A percentile compares a stretch with the other conserved stretches of the same genome.
These are phyloP conservation scores for Neoscelio sp. DNA, from an alignment of 2,888 invertebrate species.

Conservation along the genomic window DNA sequence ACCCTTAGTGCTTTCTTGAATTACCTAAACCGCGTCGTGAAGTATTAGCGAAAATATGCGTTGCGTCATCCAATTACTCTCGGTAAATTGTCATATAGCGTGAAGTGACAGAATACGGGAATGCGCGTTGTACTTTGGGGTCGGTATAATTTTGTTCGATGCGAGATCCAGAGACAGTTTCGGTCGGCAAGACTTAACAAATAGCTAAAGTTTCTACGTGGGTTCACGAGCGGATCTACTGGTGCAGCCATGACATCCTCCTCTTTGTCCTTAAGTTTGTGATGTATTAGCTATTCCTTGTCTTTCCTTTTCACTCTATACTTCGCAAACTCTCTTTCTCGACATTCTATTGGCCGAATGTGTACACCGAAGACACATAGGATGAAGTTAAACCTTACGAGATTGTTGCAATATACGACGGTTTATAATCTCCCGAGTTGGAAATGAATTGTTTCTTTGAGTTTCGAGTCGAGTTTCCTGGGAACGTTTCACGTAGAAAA, in stretches of 20 bases:
- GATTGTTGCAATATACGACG: constrained; percentile 49
- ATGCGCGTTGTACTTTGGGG: constrained; percentile 60
- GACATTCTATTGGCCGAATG: constrained; percentile 48
- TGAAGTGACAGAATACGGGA: constrained; percentile 63
- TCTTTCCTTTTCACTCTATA: constrained; percentile 64
- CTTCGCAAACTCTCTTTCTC: constrained; percentile 64
- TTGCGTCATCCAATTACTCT: constrained; percentile 64
- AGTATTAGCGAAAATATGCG: constrained; percentile 64
- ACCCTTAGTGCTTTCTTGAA: constrained; percentile 55
- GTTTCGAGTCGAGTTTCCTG: background rate
- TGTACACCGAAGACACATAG: constrained; percentile 50
- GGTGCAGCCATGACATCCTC: constrained; percentile 80
- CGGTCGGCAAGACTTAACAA: constrained; percentile 82
- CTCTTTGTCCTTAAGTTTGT: constrained; percentile 83
- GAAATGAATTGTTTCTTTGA: constrained; percentile 8
- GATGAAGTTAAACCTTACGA: constrained; percentile 53
- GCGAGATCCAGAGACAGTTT: constrained; percentile 81
- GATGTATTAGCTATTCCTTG: constrained; percentile 81
- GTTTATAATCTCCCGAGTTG: constrained; percentile 12
- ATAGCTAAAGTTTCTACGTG: constrained; percentile 82
- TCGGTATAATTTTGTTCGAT: constrained; percentile 74
- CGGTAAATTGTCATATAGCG: constrained; percentile 58
- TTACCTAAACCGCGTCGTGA: too few relatives aligned
- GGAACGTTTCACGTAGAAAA: too few relatives aligned
- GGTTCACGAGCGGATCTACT: constrained; percentile 78